Base-by-base conservation (phyloP, 2,888 invertebrate species). In the Leptopilina syphax region DNA sequence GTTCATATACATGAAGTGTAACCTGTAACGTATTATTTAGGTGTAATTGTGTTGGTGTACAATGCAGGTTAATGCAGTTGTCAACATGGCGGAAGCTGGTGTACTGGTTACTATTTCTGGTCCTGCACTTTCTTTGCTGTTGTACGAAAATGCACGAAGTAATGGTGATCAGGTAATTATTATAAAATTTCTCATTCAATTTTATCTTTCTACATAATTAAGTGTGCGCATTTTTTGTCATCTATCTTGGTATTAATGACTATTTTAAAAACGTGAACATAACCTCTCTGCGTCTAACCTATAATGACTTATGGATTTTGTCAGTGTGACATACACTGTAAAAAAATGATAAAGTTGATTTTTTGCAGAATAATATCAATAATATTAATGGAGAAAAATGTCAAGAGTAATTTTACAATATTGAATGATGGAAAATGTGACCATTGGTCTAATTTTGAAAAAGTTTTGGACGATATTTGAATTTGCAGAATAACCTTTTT, bases 81-180 rank as follows among this genome's bases (percentile, higher is more conserved):
- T 89, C 84, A 90, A 90, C 83, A 91, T 91, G 91, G 91, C 90
- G 87, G 89, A 90, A 77, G 85, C 82, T 83, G 88, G 87, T 84
- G 86, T 89, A 70, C 84, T 89, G 70, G 90, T 91, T 76, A 91
- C 90, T 24, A 90, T 91, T 83, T 94, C 94, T 83, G 95, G 95
- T 76, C 94, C 95, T 77, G 95, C 95, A 76, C 93, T 95, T 87
- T 95, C 95, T 4, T 93, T 95, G 90, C 91, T 96, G 82, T 92
- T 95, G 82, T 95, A 95, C 87, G 95, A 96, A 92, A 95, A 95
- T 92, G 92, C 94, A 78, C 94, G 95, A 90, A 93, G 93, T 57
- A 88, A 90, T 68, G 93, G 93, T 84, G 94, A 94, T 88, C 95
- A 95, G 94, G 95, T 94, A 91, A 87, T 79, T 50, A 12, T 6